These are phyloP conservation scores for Gryllus longicercus DNA, from an alignment of 2,888 invertebrate genomes.

Conservation along the genomic window DNA sequence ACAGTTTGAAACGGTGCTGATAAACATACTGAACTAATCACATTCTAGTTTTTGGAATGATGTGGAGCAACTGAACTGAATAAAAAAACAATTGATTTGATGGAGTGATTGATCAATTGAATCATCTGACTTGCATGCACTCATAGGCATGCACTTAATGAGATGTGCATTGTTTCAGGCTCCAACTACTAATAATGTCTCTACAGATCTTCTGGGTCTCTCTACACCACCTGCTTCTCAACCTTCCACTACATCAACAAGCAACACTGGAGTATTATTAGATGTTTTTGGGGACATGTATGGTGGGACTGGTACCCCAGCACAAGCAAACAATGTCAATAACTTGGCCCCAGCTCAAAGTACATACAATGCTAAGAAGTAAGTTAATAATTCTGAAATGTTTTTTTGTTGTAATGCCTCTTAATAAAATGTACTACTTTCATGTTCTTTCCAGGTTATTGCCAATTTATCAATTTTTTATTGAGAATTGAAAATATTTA, in stretches of 20 bases:
- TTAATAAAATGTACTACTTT: too few species aligned
- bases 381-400: slow-evolving; percentile 29
- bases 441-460: too few species aligned
- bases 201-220: slow-evolving; percentile 82
- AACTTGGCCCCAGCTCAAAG: slow-evolving; percentile 52
- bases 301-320: slow-evolving; percentile 55
- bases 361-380: slow-evolving; percentile 85
- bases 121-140: too few species aligned
- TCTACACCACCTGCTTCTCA: slow-evolving; percentile 79
- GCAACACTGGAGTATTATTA: slow-evolving; percentile 75
- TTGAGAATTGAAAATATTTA: background rate
- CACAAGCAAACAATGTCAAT: slow-evolving; percentile 47
- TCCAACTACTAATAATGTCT: slow-evolving; percentile 46
- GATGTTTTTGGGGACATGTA: slow-evolving; percentile 91
- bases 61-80: too few species aligned
- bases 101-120: too few species aligned
- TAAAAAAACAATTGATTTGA: too few species aligned
- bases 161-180: slow-evolving; percentile 26
- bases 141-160: too few species aligned
- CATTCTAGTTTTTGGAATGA: too few species aligned
- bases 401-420: background rate
- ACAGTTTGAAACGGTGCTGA: too few species aligned
- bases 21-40: too few species aligned
- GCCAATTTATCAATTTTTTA: background rate
- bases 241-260: slow-evolving; percentile 53